These are phyloP conservation scores for Mimachlamys varia DNA, from an alignment of 2,888 invertebrate species.

Conservation along the genomic window DNA sequence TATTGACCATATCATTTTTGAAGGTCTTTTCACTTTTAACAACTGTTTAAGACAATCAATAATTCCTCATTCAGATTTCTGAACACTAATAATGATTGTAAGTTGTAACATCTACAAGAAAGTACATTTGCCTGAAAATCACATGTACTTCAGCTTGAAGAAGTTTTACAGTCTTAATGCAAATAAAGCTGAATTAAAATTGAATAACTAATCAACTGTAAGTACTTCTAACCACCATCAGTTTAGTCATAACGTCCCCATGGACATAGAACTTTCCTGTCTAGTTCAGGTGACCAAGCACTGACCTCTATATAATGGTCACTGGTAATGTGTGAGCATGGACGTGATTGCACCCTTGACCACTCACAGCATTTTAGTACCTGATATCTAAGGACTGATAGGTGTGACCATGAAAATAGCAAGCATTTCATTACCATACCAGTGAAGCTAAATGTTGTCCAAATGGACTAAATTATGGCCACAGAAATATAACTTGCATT, in stretches of 20 bases:
- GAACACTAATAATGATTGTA: no score
- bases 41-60: no score
- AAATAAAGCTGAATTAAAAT: no score
- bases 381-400: conserved; percentile 15
- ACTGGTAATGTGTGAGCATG: conserved; percentile 24
- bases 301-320: conserved; percentile 31
- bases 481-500: neutral
- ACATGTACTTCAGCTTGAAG: no score
- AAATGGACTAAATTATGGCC: neutral
- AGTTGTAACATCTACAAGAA: no score
- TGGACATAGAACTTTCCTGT: neutral
- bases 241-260: neutral
- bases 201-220: neutral
- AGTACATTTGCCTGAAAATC: no score
- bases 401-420: conserved; percentile 12
- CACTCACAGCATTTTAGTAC: conserved; percentile 7
- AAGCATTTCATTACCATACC: neutral
- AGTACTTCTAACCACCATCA: neutral
- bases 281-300: neutral
- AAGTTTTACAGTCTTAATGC: no score
- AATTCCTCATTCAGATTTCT: no score
- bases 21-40: no score
- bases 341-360: conserved; percentile 22
- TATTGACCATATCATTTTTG: no score
- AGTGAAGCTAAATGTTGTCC: neutral